phyloP scores from a whole-genome alignment of 2,888 invertebrate species.

The Oeneis ivallda region DNA sequence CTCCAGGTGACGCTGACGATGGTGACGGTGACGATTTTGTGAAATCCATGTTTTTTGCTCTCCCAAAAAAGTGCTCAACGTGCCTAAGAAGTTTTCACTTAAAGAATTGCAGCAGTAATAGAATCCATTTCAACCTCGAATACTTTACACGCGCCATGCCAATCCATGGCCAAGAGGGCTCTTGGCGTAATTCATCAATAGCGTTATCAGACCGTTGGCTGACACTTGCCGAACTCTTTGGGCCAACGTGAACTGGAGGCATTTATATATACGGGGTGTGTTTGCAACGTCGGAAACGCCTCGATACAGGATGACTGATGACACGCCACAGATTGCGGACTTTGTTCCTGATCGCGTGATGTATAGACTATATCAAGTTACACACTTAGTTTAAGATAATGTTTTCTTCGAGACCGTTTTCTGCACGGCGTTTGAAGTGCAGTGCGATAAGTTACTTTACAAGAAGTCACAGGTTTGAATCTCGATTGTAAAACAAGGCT shows the following conservation, averaged over 20 bases:
- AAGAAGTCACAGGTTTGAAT: background rate
- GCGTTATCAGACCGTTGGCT: background rate
- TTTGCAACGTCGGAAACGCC: conserved; percentile 10
- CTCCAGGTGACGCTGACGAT: too few relatives aligned
- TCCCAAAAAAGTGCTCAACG: too few relatives aligned
- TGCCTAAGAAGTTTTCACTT: too few relatives aligned
- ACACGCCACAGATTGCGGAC: conserved; percentile 23
- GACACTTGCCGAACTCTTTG: background rate
- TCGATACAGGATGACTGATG: conserved; percentile 35
- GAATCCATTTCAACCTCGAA: too few relatives aligned
- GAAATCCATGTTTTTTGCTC: too few relatives aligned
- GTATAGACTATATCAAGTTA: conserved; percentile 15
- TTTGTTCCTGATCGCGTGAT: conserved; percentile 31
- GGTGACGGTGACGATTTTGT: too few relatives aligned
- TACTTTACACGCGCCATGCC: too few relatives aligned
- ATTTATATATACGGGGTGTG: background rate
- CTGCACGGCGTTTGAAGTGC: too few relatives aligned
- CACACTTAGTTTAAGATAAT: background rate
- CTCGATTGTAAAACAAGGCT: background rate
- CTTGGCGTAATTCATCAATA: background rate
- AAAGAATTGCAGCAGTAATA: too few relatives aligned
- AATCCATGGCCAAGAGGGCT: too few relatives aligned
- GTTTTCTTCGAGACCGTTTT: background rate
- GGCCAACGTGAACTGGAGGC: background rate
- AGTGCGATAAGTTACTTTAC: too few relatives aligned